Evolutionary conservation across 2,113 vertebrate genomes (phyloP).

Genomic region (Pristiophorus japonicus): DNA sequence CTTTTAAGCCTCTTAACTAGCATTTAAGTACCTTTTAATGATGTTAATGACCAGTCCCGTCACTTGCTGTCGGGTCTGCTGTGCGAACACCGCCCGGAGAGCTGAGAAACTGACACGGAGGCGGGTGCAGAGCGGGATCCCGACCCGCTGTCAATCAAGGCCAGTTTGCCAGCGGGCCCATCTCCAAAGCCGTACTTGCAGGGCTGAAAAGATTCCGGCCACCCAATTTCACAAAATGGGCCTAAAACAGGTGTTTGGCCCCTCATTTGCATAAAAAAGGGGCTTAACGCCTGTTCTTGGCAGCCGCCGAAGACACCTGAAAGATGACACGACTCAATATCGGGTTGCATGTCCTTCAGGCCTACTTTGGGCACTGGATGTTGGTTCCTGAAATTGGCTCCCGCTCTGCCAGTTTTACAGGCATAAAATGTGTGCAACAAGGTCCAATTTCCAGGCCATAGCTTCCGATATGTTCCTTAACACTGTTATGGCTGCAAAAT

Average conservation of each 20-base stretch:
- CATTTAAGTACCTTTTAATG: no score
- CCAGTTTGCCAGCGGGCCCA: no score
- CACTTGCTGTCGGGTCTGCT: no score
- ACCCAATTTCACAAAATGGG: neutral
- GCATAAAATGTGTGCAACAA: neutral
- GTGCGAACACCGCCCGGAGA: no score
- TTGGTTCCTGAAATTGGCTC: neutral
- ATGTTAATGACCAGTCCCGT: no score
- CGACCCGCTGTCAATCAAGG: no score
- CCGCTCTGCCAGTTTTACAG: neutral
- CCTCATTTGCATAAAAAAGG: neutral
- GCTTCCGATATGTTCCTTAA: neutral
- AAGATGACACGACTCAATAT: neutral
- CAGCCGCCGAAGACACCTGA: neutral
- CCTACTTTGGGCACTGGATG: neutral
- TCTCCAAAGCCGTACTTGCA: no score
- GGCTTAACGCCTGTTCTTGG: neutral
- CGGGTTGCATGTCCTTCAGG: neutral
- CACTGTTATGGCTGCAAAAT: neutral
- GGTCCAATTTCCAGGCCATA: neutral
- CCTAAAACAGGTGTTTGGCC: neutral
- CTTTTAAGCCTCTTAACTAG: no score
- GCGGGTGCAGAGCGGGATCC: no score
- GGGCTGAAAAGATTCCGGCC: no score
- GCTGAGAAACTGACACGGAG: no score